Base-by-base conservation (phyloP, 2,888 invertebrate genomes). In the Dryobota labecula region DNA sequence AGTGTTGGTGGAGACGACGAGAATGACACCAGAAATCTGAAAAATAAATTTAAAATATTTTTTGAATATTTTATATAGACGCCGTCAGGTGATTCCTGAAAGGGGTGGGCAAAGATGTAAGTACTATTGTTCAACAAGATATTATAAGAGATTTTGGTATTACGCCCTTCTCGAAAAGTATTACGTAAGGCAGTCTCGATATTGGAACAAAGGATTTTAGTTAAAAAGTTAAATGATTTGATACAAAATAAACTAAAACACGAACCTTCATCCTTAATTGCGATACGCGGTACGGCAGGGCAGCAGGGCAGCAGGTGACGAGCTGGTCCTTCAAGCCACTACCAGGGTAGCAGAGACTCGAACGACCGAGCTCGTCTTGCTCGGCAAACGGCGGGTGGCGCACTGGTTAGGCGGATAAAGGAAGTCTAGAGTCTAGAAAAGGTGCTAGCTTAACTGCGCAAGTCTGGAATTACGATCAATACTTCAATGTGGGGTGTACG, bases 381-480 rank as follows among this genome's bases (percentile, higher is more conserved):
- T 9, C n/a, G 15, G 43, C 3, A 33, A 27, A 43, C 38, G n/a
- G 27, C 43, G n/a, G 15, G 18, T 11, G 45, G 36, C 45, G 53
- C 30, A 78, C 78, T 71, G 43, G 53, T 0, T 45, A 53, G 30
- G 7, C 6, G 3, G 11, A 47, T 45, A 38, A 38, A 43, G n/a
- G 6, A 11, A 49, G 27, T 20, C 70, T 61, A 38, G 20, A 49
- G 36, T 33, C 70, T 61, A 61, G 47, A 45, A 70, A 41, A 30
- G 13, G 13, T 0, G 7, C 43, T 45, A 57, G 6, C 13, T 18
- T 0, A 3, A 71, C n/a, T 78, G 74, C 74, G 74, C 74, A 75
- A 11, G 72, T 51, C 72, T 9, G 1, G 11, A 24, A 7, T 18
- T 2, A 2, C n/a, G 36, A 71, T 75, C 74, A 68, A 74, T 74